Evolutionary conservation across 2,888 invertebrate genomes (phyloP), one percentile per base, ranked within the genome.

Genomic region (Melanostoma mellinum): DNA sequence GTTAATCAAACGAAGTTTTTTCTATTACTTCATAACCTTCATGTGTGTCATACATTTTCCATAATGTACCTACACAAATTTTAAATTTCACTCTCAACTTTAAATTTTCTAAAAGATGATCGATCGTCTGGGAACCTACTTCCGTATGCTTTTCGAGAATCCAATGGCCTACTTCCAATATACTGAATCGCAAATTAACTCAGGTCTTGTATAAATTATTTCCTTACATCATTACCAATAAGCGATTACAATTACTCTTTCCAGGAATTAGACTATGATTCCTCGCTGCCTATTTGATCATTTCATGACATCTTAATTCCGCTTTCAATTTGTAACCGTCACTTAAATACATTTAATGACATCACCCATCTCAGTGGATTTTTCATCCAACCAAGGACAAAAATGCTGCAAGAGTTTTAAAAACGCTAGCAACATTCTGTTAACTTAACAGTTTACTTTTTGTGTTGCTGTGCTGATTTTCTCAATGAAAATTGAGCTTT

Each of bases 281-380:
- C 73, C 35, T 38, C 73, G 32, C 9, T 50, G 50, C 46, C 61
- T 44, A 58, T 40, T 10, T 4, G 9, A 20, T 63, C 44, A 48
- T 38, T 67, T 67, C 30, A 65, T 69, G 53, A 69, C 65, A 82
- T 65, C 63, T 63, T 52, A 63, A 44, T 73, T 46, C 36, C 3
- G 46, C n/a, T 68, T 44, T 58, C 36, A 36, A 63, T 76, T 76
- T 67, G 67, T 53, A 81, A 63, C 53, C 73, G 73, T 69, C 82
- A 82, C 50, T 44, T 52, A 82, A 69, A 69, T 65, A 77, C 56
- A 69, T 73, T 46, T 67, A 4, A 82, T 82, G 77, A 77, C 82
- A 77, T 82, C 82, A 82, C 52, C 44, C 35, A 20, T 61, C 38
- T 9, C 58, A 46, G 9, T 3, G 30, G 8, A 3, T 35, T 9